phyloP scores from a whole-genome alignment of 2,888 invertebrate species.

The Apantesis nais region DNA sequence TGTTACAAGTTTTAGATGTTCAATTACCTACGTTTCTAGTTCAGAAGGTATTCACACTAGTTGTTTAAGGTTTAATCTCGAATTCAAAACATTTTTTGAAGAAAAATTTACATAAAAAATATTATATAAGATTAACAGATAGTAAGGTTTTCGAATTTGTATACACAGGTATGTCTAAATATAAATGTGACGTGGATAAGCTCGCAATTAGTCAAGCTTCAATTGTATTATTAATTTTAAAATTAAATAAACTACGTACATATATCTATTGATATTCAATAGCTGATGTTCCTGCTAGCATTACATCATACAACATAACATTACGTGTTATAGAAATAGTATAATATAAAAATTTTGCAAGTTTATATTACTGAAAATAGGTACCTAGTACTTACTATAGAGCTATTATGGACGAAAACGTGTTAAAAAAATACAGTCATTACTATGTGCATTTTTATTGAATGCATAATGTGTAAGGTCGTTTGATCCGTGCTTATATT shows the following conservation, averaged over 20 bases:
- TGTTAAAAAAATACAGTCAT: not conserved
- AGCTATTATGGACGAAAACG: not conserved
- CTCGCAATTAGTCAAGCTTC: not conserved
- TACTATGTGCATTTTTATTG: not conserved
- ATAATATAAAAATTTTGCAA: too few relatives aligned
- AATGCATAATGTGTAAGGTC: not conserved
- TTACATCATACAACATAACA: constrained; percentile 1
- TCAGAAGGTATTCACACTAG: constrained; percentile 20
- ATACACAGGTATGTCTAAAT: constrained; percentile 14
- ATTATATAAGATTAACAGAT: not conserved
- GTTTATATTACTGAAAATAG: not conserved
- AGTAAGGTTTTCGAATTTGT: constrained; percentile 5
- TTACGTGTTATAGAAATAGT: too few relatives aligned
- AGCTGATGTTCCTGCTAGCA: constrained; percentile 2
- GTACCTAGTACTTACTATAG: not conserved
- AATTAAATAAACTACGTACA: not conserved
- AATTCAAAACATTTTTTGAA: constrained; percentile 17
- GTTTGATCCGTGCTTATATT: not conserved
- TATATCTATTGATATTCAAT: not conserved
- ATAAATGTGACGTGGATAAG: constrained; percentile 21
- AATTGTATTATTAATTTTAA: constrained; percentile 1
- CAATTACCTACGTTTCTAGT: constrained; percentile 38
- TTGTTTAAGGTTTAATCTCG: constrained; percentile 24
- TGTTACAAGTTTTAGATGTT: constrained; percentile 12
- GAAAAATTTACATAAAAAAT: constrained; percentile 14